Evolutionary conservation across 2,113 vertebrate species (phyloP).

Genomic region (Syngnathus floridae): DNA sequence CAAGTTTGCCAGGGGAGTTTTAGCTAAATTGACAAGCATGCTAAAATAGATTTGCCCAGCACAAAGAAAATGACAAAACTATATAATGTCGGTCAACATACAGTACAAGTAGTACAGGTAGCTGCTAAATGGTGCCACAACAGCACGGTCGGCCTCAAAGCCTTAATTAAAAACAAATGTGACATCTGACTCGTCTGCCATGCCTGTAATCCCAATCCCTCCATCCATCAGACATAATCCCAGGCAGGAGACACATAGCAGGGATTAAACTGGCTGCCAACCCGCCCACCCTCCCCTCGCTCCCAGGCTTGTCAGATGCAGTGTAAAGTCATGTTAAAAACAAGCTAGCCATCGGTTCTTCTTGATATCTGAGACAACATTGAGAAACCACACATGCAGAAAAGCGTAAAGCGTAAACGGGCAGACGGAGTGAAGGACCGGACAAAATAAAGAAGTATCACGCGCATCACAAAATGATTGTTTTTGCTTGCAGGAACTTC

Average conservation of each 20-base stretch:
- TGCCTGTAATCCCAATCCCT: constrained; percentile 45
- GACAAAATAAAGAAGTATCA: constrained; percentile 35
- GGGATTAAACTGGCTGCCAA: constrained; percentile 43
- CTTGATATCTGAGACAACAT: background rate
- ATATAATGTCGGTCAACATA: background rate
- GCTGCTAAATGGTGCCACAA: constrained; percentile 13
- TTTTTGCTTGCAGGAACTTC: constrained; percentile 44
- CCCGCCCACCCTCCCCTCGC: background rate
- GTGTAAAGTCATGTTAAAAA: background rate
- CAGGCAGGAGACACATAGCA: constrained; percentile 36
- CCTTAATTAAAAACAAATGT: constrained; percentile 63
- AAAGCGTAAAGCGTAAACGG: background rate
- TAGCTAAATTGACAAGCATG: too few relatives aligned
- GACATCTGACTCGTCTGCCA: constrained; percentile 48
- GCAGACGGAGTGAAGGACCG: background rate
- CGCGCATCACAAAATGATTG: constrained; percentile 29
- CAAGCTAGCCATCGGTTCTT: background rate
- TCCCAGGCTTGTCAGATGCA: background rate
- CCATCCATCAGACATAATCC: constrained; percentile 48
- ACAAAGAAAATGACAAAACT: too few relatives aligned
- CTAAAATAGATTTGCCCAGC: too few relatives aligned
- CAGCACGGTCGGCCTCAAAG: constrained; percentile 28
- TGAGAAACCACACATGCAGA: background rate
- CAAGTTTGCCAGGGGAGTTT: background rate
- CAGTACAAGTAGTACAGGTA: background rate